phyloP scores from a whole-genome alignment of 2,888 invertebrate species.

The Hypomecis punctinalis region DNA sequence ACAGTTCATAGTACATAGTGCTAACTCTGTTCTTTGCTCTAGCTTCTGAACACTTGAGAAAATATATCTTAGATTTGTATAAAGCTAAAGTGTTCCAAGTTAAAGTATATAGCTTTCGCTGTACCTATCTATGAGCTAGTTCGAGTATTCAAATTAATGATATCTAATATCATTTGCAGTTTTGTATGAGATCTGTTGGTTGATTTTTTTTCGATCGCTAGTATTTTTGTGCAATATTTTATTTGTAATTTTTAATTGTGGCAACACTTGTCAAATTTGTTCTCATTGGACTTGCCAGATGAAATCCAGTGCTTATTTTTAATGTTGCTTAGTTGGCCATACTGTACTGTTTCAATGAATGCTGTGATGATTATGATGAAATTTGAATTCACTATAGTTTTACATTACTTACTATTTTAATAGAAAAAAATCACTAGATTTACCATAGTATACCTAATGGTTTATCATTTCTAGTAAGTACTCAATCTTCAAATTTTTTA shows the following conservation, averaged over 20 bases:
- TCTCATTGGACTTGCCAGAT: constrained; percentile 38
- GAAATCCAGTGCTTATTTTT: constrained; percentile 48
- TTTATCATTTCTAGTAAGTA: constrained; percentile 53
- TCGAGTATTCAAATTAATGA: constrained; percentile 65
- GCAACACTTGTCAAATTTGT: constrained; percentile 46
- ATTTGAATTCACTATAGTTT: constrained; percentile 58
- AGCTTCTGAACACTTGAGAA: constrained; percentile 30
- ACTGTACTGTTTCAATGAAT: constrained; percentile 54
- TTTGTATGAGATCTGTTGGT: constrained; percentile 63
- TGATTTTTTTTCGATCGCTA: constrained; percentile 49
- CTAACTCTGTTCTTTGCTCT: constrained; percentile 37
- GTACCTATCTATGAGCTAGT: constrained; percentile 37
- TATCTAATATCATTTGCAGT: constrained; percentile 77
- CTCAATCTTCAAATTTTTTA: constrained; percentile 62
- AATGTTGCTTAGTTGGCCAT: constrained; percentile 56
- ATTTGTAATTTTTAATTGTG: constrained; percentile 67
- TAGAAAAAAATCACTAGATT: constrained; percentile 51
- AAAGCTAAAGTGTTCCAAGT: constrained; percentile 29
- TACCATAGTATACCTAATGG: constrained; percentile 50
- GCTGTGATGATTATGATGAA: constrained; percentile 69
- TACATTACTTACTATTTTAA: constrained; percentile 55
- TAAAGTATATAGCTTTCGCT: constrained; percentile 26
- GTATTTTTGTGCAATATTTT: constrained; percentile 57
- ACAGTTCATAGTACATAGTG: constrained; percentile 56
- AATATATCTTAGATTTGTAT: constrained; percentile 33